These are phyloP conservation scores for Bicyclus anynana DNA, from an alignment of 1,140 invertebrate species.

Conservation along the genomic window DNA sequence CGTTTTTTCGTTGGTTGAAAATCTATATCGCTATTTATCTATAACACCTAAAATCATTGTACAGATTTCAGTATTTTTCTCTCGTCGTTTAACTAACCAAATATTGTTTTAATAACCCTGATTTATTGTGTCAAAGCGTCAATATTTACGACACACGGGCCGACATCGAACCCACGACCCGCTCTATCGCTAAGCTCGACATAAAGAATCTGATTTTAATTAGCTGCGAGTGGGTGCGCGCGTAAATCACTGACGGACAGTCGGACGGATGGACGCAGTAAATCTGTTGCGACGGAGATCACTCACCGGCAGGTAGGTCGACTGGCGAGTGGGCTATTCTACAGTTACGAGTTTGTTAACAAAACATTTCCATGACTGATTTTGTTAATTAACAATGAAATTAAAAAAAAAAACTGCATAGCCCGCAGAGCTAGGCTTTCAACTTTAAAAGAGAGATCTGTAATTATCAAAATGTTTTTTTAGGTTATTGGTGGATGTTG, in stretches of 20 bases:
- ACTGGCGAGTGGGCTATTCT: conserved; percentile 8
- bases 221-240: conserved; percentile 35
- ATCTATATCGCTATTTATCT: too few relatives aligned
- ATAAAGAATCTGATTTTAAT: conserved; percentile 47
- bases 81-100: too few relatives aligned
- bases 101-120: background rate
- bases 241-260: conserved; percentile 39
- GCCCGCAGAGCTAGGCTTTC: too few relatives aligned
- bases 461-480: too few relatives aligned
- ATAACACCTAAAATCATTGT: too few relatives aligned
- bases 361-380: too few relatives aligned
- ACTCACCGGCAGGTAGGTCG: conserved; percentile 28
- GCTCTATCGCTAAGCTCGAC: background rate
- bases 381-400: background rate
- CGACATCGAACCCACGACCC: background rate
- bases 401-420: too few relatives aligned
- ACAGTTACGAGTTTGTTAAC: background rate
- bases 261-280: conserved; percentile 42
- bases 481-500: too few relatives aligned
- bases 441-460: too few relatives aligned
- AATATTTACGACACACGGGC: background rate
- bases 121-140: background rate
- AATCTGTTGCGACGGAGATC: conserved; percentile 45
- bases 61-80: too few relatives aligned
- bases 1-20: too few relatives aligned